A percentile compares a stretch with the other conserved stretches of the same genome.
Conservation (phyloP, 2,113 vertebrate species). For the Dromiciops gliroides region DNA sequence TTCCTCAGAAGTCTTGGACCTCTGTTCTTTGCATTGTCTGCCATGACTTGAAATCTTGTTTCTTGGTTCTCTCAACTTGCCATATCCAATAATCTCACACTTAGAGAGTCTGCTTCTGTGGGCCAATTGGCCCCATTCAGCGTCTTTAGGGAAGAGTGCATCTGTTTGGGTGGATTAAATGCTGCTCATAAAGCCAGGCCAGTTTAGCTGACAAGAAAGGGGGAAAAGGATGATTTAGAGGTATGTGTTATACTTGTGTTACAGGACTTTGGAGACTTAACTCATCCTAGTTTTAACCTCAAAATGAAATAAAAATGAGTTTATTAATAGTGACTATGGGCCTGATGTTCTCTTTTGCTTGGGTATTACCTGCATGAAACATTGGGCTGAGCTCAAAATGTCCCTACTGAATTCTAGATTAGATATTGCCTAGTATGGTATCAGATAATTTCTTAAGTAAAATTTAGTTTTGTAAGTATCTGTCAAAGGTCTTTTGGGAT, state of each 20-base stretch:
- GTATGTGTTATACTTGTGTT: constrained; percentile 80
- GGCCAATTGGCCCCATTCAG: constrained; percentile 82
- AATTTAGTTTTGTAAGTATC: constrained; percentile 61
- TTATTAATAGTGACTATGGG: constrained; percentile 65
- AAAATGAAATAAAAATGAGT: constrained; percentile 74
- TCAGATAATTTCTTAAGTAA: constrained; percentile 1
- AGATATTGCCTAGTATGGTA: background rate
- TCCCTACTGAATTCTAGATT: background rate
- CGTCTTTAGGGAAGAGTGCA: constrained; percentile 80
- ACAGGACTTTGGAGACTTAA: constrained; percentile 78
- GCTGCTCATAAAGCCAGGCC: constrained; percentile 80
- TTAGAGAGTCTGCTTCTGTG: background rate
- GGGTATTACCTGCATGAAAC: constrained; percentile 64
- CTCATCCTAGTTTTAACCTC: constrained; percentile 78
- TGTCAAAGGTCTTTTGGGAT: constrained; percentile 1
- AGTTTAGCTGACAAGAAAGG: constrained; percentile 79
- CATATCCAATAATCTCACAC: constrained; percentile 77
- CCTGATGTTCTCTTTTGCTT: constrained; percentile 73
- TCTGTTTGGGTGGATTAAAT: constrained; percentile 84
- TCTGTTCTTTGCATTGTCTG: constrained; percentile 78
- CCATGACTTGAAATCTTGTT: constrained; percentile 73
- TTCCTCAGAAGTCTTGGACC: constrained; percentile 76
- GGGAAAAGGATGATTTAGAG: constrained; percentile 80
- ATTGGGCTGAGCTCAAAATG: constrained; percentile 63
- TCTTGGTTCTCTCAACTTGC: constrained; percentile 81